Conservation (phyloP, 2,888 invertebrate species). For the Sarcophaga carnaria region DNA sequence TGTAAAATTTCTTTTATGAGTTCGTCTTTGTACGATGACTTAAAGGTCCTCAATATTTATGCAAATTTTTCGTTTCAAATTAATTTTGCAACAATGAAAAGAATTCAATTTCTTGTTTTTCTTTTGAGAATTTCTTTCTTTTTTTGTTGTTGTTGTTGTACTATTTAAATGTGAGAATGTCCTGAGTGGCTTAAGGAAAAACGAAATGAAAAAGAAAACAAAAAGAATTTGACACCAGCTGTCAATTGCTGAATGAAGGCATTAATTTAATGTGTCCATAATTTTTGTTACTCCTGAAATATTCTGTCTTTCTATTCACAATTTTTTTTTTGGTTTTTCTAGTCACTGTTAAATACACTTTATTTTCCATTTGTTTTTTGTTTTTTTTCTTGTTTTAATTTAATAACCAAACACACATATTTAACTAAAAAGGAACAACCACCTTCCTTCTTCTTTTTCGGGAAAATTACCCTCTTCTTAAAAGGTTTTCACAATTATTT, state of each 20-base stretch:
- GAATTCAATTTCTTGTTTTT: too few species aligned
- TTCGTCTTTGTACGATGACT: too few species aligned
- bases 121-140: too few species aligned
- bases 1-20: too few species aligned
- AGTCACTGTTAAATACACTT: conserved; percentile 16
- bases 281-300: conserved; percentile 9
- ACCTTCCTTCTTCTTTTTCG: conserved; percentile 27
- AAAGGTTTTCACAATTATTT: conserved; percentile 68
- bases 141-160: background rate
- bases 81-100: too few species aligned
- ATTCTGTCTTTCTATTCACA: conserved; percentile 11
- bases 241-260: conserved; percentile 73
- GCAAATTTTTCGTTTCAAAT: too few species aligned
- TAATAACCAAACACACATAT: conserved; percentile 35
- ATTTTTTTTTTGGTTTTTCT: conserved; percentile 23
- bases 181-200: background rate
- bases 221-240: conserved; percentile 75
- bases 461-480: conserved; percentile 59
- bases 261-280: conserved; percentile 79
- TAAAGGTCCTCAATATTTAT: too few species aligned
- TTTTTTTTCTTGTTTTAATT: conserved; percentile 30
- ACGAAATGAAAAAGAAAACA: background rate
- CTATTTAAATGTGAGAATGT: background rate
- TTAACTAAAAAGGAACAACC: background rate
- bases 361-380: conserved; percentile 35